Conservation (phyloP, 2,888 invertebrate species). For the Archips xylosteana region DNA sequence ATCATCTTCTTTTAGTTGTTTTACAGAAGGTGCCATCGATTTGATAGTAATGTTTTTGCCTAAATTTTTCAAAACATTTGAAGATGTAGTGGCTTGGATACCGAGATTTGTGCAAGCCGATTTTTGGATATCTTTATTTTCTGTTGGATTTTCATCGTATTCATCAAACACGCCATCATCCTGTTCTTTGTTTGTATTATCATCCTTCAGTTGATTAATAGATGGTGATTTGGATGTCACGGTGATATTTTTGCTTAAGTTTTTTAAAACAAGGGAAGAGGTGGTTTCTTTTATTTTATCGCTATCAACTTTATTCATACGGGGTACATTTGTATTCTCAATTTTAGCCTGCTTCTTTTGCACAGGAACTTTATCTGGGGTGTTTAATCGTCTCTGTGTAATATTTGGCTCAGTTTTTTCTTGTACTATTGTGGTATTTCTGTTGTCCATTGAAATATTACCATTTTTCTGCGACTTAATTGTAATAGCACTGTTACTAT, state of each 20-base stretch:
- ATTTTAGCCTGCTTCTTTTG: not conserved
- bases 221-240: constrained; percentile 54
- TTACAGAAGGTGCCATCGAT: constrained; percentile 49
- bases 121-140: constrained; percentile 23
- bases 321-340: constrained; percentile 4
- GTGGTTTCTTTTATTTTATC: not conserved
- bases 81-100: constrained; percentile 9
- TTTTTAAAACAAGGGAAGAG: constrained; percentile 55
- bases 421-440: constrained; percentile 11
- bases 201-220: constrained; percentile 26
- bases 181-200: constrained; percentile 43
- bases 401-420: constrained; percentile 23
- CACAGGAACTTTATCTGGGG: constrained; percentile 1
- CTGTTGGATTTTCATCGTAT: constrained; percentile 41
- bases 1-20: constrained; percentile 33
- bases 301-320: constrained; percentile 7
- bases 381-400: not conserved
- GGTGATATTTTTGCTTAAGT: constrained; percentile 59
- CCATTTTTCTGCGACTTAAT: constrained; percentile 38
- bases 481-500: constrained; percentile 40
- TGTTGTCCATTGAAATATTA: constrained; percentile 3
- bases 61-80: constrained; percentile 57
- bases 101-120: not conserved
- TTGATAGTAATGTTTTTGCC: constrained; percentile 62
- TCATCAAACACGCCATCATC: constrained; percentile 47